Evolutionary conservation across 2,888 invertebrate species (phyloP).

Genomic region (Diploptera punctata): DNA sequence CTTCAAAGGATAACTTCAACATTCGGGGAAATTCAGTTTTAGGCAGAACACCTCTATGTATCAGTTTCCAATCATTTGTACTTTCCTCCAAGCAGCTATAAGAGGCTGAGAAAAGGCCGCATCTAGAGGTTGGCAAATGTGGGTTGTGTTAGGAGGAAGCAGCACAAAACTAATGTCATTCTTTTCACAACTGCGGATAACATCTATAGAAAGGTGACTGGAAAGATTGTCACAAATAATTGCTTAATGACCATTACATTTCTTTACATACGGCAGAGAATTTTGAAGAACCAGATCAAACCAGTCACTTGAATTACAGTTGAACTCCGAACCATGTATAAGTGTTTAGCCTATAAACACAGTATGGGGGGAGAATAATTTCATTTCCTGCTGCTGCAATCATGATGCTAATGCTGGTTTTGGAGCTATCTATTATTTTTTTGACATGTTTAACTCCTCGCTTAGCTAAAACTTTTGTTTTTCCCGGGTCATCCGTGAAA

Average conservation of each 20-base stretch:
- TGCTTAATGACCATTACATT: background rate
- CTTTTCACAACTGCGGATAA: too few species aligned
- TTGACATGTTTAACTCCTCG: conserved; percentile 43
- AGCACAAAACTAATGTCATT: too few species aligned
- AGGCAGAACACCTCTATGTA: background rate
- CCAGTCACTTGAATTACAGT: conserved; percentile 47
- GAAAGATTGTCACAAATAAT: background rate
- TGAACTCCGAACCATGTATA: conserved; percentile 48
- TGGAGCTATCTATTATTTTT: conserved; percentile 43
- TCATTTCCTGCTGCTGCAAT: too few species aligned
- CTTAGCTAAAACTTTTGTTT: conserved; percentile 41
- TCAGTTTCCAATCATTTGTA: background rate
- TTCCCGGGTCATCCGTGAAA: conserved; percentile 49
- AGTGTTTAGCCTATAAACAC: conserved; percentile 47
- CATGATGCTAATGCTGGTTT: too few species aligned
- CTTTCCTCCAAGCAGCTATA: background rate
- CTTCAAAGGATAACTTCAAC: background rate
- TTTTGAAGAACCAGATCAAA: conserved; percentile 48
- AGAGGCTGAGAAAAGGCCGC: background rate
- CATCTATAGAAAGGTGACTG: background rate
- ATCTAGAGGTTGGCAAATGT: background rate
- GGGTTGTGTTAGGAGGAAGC: too few species aligned
- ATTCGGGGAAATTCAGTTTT: background rate
- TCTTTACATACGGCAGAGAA: conserved; percentile 43
- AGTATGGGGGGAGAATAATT: conserved; percentile 51